These are phyloP conservation scores for Cydia pomonella DNA, from an alignment of 1,140 invertebrate genomes.

Conservation along the genomic window DNA sequence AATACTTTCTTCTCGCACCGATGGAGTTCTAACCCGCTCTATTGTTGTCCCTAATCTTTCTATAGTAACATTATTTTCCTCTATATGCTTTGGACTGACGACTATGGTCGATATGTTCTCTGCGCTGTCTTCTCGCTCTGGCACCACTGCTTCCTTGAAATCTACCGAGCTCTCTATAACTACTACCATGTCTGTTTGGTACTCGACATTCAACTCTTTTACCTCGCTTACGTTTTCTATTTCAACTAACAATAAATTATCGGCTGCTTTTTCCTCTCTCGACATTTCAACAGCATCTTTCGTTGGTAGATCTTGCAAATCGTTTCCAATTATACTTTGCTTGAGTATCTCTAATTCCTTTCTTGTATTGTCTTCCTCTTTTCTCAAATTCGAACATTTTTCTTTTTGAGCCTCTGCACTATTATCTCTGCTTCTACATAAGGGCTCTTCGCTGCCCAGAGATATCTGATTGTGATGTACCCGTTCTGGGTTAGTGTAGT, in stretches of 20 bases:
- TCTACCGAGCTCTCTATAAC: slow-evolving; percentile 52
- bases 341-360: slow-evolving; percentile 53
- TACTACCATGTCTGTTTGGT: slow-evolving; percentile 43
- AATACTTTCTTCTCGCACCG: slow-evolving; percentile 39
- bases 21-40: slow-evolving; percentile 23
- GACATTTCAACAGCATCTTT: slow-evolving; percentile 19
- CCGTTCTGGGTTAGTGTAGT: slow-evolving; percentile 17
- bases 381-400: not conserved
- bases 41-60: slow-evolving; percentile 29
- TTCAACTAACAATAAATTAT: slow-evolving; percentile 52
- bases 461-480: not conserved
- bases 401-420: not conserved
- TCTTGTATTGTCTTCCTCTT: slow-evolving; percentile 39
- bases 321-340: slow-evolving; percentile 53
- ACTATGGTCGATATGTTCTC: slow-evolving; percentile 49
- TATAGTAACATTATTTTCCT: slow-evolving; percentile 10
- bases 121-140: slow-evolving; percentile 32
- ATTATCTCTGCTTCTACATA: not conserved
- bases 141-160: slow-evolving; percentile 36
- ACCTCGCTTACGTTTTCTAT: slow-evolving; percentile 48
- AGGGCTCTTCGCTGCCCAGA: slow-evolving; percentile 4
- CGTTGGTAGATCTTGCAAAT: slow-evolving; percentile 37
- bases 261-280: slow-evolving; percentile 28
- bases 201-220: slow-evolving; percentile 40
- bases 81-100: slow-evolving; percentile 50